Percentiles rank a stretch among this genome's conserved stretches.
phyloP scores from a whole-genome alignment of 2,113 vertebrate genomes.

The Nothobranchius furzeri region DNA sequence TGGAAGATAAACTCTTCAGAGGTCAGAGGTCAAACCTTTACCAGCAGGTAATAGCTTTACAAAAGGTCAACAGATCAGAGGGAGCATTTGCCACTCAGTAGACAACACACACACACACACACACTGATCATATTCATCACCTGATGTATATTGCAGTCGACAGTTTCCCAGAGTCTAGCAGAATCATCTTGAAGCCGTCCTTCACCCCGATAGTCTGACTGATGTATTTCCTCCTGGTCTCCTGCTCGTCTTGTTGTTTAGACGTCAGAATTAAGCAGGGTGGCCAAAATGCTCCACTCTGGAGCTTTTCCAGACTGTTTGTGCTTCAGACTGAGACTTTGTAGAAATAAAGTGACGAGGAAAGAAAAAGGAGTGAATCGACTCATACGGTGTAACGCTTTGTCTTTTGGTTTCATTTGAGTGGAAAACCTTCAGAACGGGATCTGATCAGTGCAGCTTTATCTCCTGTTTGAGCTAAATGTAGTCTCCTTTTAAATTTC shows the following conservation, averaged over 20 bases:
- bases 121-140: slow-evolving; percentile 50
- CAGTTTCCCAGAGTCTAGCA: slow-evolving; percentile 33
- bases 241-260: slow-evolving; percentile 21
- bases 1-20: slow-evolving; percentile 17
- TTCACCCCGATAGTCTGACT: slow-evolving; percentile 43
- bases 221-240: slow-evolving; percentile 34
- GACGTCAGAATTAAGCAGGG: slow-evolving; percentile 15
- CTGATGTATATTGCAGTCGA: slow-evolving; percentile 32
- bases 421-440: slow-evolving; percentile 14
- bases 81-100: background rate
- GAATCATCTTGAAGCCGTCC: slow-evolving; percentile 51
- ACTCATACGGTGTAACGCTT: slow-evolving; percentile 31
- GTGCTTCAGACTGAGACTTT: slow-evolving; percentile 1
- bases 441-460: slow-evolving; percentile 13
- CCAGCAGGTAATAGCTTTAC: slow-evolving; percentile 28
- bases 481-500: slow-evolving; percentile 5
- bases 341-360: slow-evolving; percentile 3
- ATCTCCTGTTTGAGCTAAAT: background rate
- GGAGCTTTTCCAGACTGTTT: slow-evolving; percentile 37
- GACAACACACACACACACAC: background rate
- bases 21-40: slow-evolving; percentile 41
- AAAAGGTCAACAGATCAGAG: slow-evolving; percentile 33
- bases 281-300: slow-evolving; percentile 11
- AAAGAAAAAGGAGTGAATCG: background rate
- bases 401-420: slow-evolving; percentile 21